phyloP scores from a whole-genome alignment of 1,140 invertebrate genomes.

The Ditylenchus dipsaci region DNA sequence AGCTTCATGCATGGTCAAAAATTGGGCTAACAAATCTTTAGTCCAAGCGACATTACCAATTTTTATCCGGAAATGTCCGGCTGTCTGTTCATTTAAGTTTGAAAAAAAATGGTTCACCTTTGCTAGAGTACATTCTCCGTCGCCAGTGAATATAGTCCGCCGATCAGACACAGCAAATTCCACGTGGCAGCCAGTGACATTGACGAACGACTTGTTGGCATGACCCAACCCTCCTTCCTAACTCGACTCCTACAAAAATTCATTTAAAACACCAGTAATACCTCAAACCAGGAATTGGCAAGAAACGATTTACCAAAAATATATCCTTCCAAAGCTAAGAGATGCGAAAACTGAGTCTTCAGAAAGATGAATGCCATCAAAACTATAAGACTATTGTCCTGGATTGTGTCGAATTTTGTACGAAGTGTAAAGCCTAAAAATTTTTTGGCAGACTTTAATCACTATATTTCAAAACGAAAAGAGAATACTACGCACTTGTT shows the following conservation, averaged over 20 bases:
- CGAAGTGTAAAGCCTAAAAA: neutral
- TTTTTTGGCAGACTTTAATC: no score
- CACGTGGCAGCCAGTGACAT: constrained; percentile 16
- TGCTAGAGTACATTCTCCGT: constrained; percentile 26
- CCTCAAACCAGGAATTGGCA: neutral
- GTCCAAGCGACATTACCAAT: no score
- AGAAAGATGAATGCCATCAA: constrained; percentile 23
- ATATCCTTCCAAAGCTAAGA: constrained; percentile 38
- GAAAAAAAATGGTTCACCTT: no score
- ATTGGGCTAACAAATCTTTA: no score
- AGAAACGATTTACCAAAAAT: constrained; percentile 30
- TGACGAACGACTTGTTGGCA: constrained; percentile 23
- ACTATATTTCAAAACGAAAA: no score
- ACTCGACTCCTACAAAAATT: constrained; percentile 36
- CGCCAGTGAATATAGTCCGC: constrained; percentile 35
- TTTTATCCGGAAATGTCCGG: no score
- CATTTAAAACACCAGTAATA: constrained; percentile 2
- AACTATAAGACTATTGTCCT: constrained; percentile 24
- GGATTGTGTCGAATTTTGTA: neutral
- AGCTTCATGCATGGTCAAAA: no score
- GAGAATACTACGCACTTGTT: neutral
- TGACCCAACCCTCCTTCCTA: constrained; percentile 17
- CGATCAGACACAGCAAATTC: constrained; percentile 21
- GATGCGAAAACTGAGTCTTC: constrained; percentile 34
- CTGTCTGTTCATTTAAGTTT: no score